phyloP scores from a whole-genome alignment of 2,888 invertebrate genomes.

The Galerucella pusilla region DNA sequence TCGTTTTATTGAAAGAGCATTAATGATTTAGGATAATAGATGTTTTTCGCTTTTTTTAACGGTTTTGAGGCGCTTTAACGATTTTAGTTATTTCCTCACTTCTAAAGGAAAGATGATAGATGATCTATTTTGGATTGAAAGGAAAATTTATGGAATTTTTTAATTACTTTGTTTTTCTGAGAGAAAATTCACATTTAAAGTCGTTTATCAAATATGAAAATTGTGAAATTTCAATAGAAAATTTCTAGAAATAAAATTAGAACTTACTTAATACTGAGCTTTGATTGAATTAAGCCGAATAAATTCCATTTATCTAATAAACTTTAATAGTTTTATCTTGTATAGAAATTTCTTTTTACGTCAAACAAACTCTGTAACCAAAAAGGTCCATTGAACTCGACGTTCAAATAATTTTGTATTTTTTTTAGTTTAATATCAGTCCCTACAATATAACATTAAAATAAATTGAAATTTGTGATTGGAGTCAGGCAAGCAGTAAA shows the following conservation, averaged over 20 bases:
- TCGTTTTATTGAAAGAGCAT: not conserved
- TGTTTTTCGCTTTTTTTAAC: not conserved
- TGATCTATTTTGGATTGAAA: not conserved
- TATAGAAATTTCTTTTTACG: not conserved
- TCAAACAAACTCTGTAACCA: not conserved
- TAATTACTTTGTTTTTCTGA: not conserved
- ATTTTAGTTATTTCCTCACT: not conserved
- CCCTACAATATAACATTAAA: slow-evolving; percentile 39
- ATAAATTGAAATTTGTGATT: slow-evolving; percentile 43
- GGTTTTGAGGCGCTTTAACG: not conserved
- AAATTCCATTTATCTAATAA: slow-evolving; percentile 1
- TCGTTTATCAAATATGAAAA: not conserved
- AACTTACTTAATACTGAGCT: not conserved
- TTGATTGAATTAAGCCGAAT: not conserved
- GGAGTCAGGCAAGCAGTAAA: slow-evolving; percentile 42
- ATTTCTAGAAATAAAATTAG: not conserved
- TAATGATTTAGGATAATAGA: not conserved
- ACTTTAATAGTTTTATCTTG: not conserved
- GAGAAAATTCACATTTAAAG: not conserved
- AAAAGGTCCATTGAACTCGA: slow-evolving; percentile 16
- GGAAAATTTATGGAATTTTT: not conserved
- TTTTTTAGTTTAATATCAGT: slow-evolving; percentile 31
- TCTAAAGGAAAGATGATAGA: not conserved
- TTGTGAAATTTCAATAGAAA: too few species aligned
- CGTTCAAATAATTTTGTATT: slow-evolving; percentile 23